Percentiles rank a stretch among this genome's conserved stretches.
phyloP scores from a whole-genome alignment of 2,113 vertebrate species.

The Anas platyrhynchos region DNA sequence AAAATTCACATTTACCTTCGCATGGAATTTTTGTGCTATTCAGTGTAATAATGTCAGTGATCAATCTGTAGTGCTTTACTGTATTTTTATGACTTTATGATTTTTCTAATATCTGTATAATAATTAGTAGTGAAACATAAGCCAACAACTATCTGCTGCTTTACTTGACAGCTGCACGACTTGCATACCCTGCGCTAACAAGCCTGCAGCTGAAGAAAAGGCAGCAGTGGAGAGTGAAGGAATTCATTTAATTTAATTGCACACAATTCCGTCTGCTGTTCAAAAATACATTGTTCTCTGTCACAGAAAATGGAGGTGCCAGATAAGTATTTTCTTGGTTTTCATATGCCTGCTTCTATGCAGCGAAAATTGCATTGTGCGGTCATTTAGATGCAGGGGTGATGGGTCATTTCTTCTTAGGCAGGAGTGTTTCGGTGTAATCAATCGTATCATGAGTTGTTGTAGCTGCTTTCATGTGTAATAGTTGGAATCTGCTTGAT shows the following conservation, averaged over 20 bases:
- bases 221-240: not conserved
- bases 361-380: not conserved
- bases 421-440: not conserved
- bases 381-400: fast-evolving
- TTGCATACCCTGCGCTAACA: fast-evolving
- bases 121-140: not conserved
- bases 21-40: not conserved
- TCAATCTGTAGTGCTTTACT: not conserved
- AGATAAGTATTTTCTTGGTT: not conserved
- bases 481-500: not conserved
- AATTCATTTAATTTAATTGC: not conserved
- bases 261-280: not conserved
- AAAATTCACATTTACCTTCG: not conserved
- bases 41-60: fast-evolving
- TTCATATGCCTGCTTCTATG: not conserved
- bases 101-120: not conserved
- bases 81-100: not conserved
- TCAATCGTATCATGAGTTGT: not conserved
- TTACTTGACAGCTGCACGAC: not conserved
- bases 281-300: fast-evolving
- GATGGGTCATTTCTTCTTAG: not conserved
- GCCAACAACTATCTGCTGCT: not conserved
- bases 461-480: not conserved
- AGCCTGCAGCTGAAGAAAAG: not conserved
- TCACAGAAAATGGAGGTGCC: not conserved